Base-by-base conservation (phyloP, 2,113 vertebrate species). In the Lates calcarifer region DNA sequence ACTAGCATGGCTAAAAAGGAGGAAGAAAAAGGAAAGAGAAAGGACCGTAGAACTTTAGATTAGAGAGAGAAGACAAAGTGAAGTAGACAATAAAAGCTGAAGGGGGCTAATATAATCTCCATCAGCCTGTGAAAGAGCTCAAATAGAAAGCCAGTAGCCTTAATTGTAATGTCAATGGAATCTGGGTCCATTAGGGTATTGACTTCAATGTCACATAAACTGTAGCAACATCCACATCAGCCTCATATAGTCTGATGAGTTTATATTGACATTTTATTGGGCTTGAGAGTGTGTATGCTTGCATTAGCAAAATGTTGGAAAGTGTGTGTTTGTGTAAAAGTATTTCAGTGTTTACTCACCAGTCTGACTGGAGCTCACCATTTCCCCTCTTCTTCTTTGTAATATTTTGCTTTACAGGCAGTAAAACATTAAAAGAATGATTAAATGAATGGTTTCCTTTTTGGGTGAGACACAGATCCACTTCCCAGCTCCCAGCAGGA, bases 401-500 rank as follows among this genome's bases (percentile, higher is more conserved):
- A 72, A 74, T 77, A 64, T 80, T 65, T 70, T 33, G 1, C 26
- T 73, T 60, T 67, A 66, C 47, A 31, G 18, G 64, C 60, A 70
- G 74, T 81, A 73, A 89, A 83, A 82, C 22, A 49, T 74, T 39
- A 13, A 63, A 83, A 47, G 12, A 41, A 57, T 8, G 28, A 80
- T 79, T 77, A 62, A 84, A 68, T 4, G 51, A 77, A 66, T 63
- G 31, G 43, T 86, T 81, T 90, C 84, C 63, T 68, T 67, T 78
- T 67, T 82, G 29, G 26, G 22, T 56, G 74, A 87, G 56, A 85
- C 26, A 5, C 77, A 65, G 82, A 70, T 63, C 73, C 55, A 7
- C 47, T 45, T 78, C 72, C 72, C 72, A 86, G 58, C 70, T 83
- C 85, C 63, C 82, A 84, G 83, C 83, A 87, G 83, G 86, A 80